phyloP scores from a whole-genome alignment of 2,113 vertebrate species.

The Erythrolamprus reginae region DNA sequence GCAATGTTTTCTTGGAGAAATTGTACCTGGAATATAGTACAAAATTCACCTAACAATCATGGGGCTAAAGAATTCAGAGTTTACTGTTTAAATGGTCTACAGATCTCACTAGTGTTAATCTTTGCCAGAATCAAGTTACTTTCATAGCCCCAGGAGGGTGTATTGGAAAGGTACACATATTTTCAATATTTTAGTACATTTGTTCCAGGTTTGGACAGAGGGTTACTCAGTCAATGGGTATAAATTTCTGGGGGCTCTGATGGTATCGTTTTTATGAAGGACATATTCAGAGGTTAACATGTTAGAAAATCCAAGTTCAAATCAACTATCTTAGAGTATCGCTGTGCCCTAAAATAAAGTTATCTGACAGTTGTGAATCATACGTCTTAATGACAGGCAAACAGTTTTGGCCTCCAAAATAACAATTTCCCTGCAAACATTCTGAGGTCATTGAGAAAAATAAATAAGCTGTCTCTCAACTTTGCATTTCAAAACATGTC shows the following conservation, averaged over 20 bases:
- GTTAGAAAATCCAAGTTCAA: neutral
- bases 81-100: neutral
- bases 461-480: neutral
- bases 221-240: neutral
- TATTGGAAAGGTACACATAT: neutral
- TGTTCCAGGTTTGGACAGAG: neutral
- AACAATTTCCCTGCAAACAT: neutral
- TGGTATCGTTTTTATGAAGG: neutral
- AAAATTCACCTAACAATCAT: neutral
- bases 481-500: rapidly evolving
- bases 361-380: neutral
- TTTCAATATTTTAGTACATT: neutral
- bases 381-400: neutral
- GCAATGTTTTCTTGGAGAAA: neutral
- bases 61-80: neutral
- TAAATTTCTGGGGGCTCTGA: neutral
- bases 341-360: neutral
- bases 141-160: neutral
- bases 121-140: neutral
- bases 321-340: neutral
- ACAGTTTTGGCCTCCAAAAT: neutral
- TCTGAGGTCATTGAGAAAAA: neutral
- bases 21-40: neutral
- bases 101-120: neutral
- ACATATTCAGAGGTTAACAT: neutral